phyloP scores from a whole-genome alignment of 1,140 invertebrate genomes.

The Cydia strobilella region DNA sequence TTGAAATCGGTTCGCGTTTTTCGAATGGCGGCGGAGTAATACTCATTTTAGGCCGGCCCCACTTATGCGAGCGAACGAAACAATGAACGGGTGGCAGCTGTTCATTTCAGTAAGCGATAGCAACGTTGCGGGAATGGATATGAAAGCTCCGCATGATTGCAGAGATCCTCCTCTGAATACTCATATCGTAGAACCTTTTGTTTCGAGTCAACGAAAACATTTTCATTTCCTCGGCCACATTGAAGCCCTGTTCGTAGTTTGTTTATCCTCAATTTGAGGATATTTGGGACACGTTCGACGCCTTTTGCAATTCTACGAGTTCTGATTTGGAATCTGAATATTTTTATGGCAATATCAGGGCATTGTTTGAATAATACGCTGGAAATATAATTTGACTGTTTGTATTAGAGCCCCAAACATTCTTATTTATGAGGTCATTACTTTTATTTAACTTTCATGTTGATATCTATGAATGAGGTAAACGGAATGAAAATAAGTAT shows the following conservation, averaged over 20 bases:
- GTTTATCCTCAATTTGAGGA: constrained; percentile 63
- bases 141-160: constrained; percentile 41
- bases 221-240: constrained; percentile 57
- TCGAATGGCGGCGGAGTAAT: constrained; percentile 20
- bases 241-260: constrained; percentile 47
- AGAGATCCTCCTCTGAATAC: constrained; percentile 41
- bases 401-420: not conserved
- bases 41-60: constrained; percentile 35
- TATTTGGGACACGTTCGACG: constrained; percentile 43
- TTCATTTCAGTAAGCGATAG: constrained; percentile 58
- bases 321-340: constrained; percentile 55
- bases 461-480: no score
- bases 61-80: constrained; percentile 45
- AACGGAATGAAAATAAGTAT: no score
- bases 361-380: constrained; percentile 8
- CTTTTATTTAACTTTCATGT: no score
- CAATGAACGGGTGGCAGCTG: constrained; percentile 51
- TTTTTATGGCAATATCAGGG: constrained; percentile 42
- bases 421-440: not conserved
- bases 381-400: not conserved
- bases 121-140: constrained; percentile 47
- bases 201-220: constrained; percentile 59
- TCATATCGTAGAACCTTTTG: constrained; percentile 51
- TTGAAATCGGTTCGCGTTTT: constrained; percentile 15
- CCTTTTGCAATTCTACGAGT: constrained; percentile 46